Base-by-base conservation (phyloP, 1,140 invertebrate species). In the Antheraea pernyi region DNA sequence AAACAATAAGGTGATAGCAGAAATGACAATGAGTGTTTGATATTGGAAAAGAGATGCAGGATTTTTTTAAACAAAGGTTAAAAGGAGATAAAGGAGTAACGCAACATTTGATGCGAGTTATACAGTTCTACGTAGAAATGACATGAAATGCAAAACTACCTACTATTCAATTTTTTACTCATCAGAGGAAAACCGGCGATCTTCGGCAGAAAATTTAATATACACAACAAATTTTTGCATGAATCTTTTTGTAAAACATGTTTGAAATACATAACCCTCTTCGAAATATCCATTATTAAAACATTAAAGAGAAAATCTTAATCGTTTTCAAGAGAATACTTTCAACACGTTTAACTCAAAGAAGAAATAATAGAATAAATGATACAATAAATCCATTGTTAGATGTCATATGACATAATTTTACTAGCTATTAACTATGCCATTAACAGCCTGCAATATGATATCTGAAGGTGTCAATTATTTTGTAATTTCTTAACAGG, bases 161-260 rank as follows among this genome's bases (percentile, higher is more conserved):
- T 62, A 78, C 77, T 72, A 59, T 13, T 59, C 59, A 72, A 70
- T 36, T 76, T 76, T 36, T 59, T 42, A 10, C 59, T 68, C n/a
- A 70, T 18, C 53, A 75, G 58, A 16, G 73, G 67, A 64, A 72
- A 77, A 30, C 78, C 78, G 13, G 48, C 70, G 42, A 77, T 37
- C 2, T 19, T 71, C 19, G 78, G 75, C n/a, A 80, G 19, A 61
- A 74, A 68, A 66, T 77, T 71, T 7, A 77, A 71, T 13, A 80
- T 37, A 65, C 59, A 67, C 53, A 80, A 62, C 16, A 80, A 36
- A 73, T 73, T 71, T n/a, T n/a, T 42, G 30, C 72, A 77, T 9
- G 78, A 71, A 67, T 71, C 71, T 42, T 67, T 48, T 60, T 48
- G 65, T 0, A 78, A 48, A 62, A 53, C 19, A 16, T 53, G 30